Percentiles rank a stretch among this genome's conserved stretches.
phyloP scores from a whole-genome alignment of 2,888 invertebrate species.

The Cephus runcator region DNA sequence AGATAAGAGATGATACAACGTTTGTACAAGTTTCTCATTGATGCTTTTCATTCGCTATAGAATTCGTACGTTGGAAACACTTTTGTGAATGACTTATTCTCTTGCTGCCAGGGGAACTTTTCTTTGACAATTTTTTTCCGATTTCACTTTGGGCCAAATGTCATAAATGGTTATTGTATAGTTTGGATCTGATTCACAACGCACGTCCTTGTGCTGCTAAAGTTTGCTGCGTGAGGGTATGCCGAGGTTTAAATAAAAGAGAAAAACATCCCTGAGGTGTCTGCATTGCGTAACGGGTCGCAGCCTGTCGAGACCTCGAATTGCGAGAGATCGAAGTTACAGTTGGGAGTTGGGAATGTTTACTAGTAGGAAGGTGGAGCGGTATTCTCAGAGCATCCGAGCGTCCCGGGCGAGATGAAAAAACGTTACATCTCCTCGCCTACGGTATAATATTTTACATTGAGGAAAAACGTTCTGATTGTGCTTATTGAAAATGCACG shows the following conservation, averaged over 20 bases:
- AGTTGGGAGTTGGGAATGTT: constrained; percentile 37
- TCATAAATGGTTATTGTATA: neutral
- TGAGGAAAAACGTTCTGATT: neutral
- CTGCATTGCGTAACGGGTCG: neutral
- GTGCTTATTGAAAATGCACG: neutral
- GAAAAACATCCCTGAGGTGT: neutral
- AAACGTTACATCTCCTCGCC: constrained; percentile 42
- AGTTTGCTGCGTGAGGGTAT: neutral
- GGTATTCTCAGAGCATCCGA: constrained; percentile 17
- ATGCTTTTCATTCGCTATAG: neutral
- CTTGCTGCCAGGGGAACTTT: neutral
- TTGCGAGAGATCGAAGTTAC: constrained; percentile 5
- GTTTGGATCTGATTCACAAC: neutral
- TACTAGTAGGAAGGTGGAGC: constrained; percentile 33
- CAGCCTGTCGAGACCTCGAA: neutral
- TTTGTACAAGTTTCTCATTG: neutral
- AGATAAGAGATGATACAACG: neutral
- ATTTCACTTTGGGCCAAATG: neutral
- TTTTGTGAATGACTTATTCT: neutral
- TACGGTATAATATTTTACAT: constrained; percentile 34
- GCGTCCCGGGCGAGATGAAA: constrained; percentile 43
- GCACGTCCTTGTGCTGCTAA: neutral
- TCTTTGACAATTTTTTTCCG: neutral
- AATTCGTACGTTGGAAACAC: neutral
- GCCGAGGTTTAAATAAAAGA: neutral